Evolutionary conservation across 2,113 vertebrate genomes (phyloP).

Genomic region (Anthoscopus minutus): DNA sequence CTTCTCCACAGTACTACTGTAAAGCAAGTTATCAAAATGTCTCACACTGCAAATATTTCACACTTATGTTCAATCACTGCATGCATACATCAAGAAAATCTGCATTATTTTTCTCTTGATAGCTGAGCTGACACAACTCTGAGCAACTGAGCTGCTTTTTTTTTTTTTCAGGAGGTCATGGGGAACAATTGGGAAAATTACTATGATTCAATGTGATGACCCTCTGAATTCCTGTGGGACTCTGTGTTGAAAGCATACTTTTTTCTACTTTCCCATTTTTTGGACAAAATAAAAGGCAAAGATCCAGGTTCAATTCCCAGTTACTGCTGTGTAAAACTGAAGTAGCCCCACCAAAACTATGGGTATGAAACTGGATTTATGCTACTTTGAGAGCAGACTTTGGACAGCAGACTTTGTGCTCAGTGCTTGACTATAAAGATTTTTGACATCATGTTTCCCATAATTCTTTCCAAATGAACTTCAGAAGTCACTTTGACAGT

Average conservation of each 20-base stretch:
- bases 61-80: not conserved
- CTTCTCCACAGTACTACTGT: not conserved
- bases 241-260: not conserved
- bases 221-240: not conserved
- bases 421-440: not conserved
- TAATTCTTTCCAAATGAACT: not conserved
- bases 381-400: not conserved
- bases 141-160: not conserved
- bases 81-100: not conserved
- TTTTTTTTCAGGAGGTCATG: not conserved
- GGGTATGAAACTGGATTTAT: constrained; percentile 10
- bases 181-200: not conserved
- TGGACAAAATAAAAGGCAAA: not conserved
- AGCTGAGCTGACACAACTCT: not conserved
- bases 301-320: not conserved
- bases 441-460: not conserved
- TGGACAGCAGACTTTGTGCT: not conserved
- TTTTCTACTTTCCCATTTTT: constrained; percentile 3
- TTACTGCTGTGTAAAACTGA: not conserved
- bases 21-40: not conserved
- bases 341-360: not conserved
- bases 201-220: not conserved
- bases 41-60: not conserved
- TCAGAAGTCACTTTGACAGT: not conserved
- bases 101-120: not conserved